These are phyloP conservation scores for Hemicrepidius hirtus DNA, from an alignment of 2,888 invertebrate species.

Conservation along the genomic window DNA sequence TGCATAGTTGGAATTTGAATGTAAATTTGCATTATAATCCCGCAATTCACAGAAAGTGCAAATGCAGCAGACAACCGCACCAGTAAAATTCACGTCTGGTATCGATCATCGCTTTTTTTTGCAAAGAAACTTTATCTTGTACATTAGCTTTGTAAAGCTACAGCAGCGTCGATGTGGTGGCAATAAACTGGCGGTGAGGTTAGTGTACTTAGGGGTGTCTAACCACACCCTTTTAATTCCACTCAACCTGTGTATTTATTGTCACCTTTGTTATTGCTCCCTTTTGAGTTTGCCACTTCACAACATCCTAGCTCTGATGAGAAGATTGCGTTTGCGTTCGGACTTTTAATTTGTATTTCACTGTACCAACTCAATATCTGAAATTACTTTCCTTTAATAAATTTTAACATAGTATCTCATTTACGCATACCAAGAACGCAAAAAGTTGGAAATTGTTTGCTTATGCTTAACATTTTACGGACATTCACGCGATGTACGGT, in stretches of 20 bases:
- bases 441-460: neutral
- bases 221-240: constrained; percentile 29
- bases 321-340: constrained; percentile 3
- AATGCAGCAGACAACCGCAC: constrained; percentile 4
- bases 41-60: constrained; percentile 5
- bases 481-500: no score
- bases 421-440: neutral
- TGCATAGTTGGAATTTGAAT: neutral
- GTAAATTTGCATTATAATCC: constrained; percentile 26
- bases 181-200: constrained; percentile 24
- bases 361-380: constrained; percentile 8
- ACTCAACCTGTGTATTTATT: constrained; percentile 26
- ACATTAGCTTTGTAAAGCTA: constrained; percentile 30
- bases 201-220: constrained; percentile 27
- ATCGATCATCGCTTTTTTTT: constrained; percentile 18
- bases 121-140: constrained; percentile 22
- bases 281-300: constrained; percentile 6
- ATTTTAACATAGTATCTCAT: neutral
- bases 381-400: constrained; percentile 19
- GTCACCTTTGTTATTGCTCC: constrained; percentile 23
- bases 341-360: constrained; percentile 21
- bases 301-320: neutral
- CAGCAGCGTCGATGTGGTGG: constrained; percentile 26
- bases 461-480: no score
- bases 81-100: constrained; percentile 16